Evolutionary conservation across 2,113 vertebrate species (phyloP), one percentile per base, ranked within the genome.

Genomic region (Spea bombifrons): DNA sequence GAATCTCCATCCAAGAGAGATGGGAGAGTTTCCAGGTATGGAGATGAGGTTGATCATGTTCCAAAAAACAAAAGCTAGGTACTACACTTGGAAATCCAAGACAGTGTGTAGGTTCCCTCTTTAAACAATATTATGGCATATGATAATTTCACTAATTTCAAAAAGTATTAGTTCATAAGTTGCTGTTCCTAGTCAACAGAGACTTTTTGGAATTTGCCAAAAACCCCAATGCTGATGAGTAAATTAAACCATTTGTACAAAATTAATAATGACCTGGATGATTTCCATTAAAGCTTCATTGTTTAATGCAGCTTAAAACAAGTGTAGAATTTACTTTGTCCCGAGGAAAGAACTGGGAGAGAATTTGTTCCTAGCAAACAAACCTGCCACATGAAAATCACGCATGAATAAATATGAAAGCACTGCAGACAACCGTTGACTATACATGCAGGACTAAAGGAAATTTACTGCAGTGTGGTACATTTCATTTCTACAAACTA

Each of bases 291-390:
- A 66, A 50, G 44, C n/a, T 46, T 49, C 44, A 78, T 78, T 78
- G 48, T 72, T 16, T 78, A 43, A 43, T 8, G 30, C 55, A n/a
- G 8, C 43, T 78, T 66, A 65, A 71, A 50, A 50, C 13, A 72
- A 12, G 47, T 57, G 57, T 49, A 52, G 3, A 44, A 9, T 73
- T 79, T 66, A 57, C 61, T 66, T 79, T 73, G 50, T 73, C 77
- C 63, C 49, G 69, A 67, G 43, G 69, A 66, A 73, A 79, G 48
- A 72, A 53, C 61, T 55, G 30, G 44, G 70, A 47, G 70, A 79
- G 63, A 79, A 57, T 13, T 79, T 66, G 63, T 67, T 64, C 30
- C 30, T 30, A 49, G 64, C 63, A 57, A 73, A 48, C 52, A 67
- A 53, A 67, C 44, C 64, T 57, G 64, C 52, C 44, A 10, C 71